These are phyloP conservation scores for Macroglossus sobrinus DNA, from an alignment of 2,113 vertebrate genomes.

Conservation along the genomic window DNA sequence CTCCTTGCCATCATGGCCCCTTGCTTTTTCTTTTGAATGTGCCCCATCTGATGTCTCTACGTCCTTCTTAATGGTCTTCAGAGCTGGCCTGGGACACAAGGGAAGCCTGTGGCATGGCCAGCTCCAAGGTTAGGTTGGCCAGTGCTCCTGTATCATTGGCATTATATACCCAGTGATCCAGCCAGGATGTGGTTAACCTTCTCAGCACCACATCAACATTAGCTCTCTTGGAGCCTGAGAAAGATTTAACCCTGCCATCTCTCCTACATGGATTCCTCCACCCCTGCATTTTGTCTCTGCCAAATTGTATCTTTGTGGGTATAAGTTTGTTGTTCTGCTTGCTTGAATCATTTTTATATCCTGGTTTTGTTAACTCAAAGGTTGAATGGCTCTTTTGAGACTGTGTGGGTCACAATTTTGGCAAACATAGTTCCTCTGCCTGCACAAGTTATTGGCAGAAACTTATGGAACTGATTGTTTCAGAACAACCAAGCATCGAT, in stretches of 20 bases:
- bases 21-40: not conserved
- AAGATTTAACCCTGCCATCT: not conserved
- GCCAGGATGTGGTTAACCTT: not conserved
- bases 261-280: not conserved
- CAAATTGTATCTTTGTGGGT: not conserved
- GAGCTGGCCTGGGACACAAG: not conserved
- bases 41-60: not conserved
- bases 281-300: not conserved
- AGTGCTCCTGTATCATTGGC: not conserved
- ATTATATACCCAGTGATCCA: no score
- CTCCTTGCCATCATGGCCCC: not conserved
- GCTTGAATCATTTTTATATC: not conserved
- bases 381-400: not conserved
- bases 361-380: not conserved
- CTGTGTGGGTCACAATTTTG: not conserved
- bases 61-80: not conserved
- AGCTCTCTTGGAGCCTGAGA: not conserved
- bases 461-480: accelerated
- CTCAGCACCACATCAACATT: accelerated
- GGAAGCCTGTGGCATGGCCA: not conserved
- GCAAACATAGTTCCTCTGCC: not conserved
- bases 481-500: accelerated
- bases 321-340: not conserved
- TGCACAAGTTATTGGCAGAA: accelerated
- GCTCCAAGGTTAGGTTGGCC: not conserved